Evolutionary conservation across 2,888 invertebrate species (phyloP).

Genomic region (Diabrotica balteata): DNA sequence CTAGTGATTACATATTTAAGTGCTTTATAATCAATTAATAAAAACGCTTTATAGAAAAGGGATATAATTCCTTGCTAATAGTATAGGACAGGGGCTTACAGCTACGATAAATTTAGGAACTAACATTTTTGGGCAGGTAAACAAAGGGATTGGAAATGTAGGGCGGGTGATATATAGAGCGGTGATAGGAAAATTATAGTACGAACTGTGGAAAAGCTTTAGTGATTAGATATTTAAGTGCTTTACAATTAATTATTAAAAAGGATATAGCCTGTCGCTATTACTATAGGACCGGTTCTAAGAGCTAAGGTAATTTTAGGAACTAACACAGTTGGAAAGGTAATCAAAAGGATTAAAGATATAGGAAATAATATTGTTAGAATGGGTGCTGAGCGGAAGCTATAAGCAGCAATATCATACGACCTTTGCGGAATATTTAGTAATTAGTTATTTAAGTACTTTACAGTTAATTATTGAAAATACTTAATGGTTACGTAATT

Average conservation of each 20-base stretch:
- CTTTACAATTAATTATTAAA: too few relatives aligned
- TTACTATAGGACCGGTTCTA: slow-evolving; percentile 42
- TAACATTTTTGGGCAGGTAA: slow-evolving; percentile 44
- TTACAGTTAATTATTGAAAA: neutral
- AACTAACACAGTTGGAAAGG: slow-evolving; percentile 42
- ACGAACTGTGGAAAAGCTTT: too few relatives aligned
- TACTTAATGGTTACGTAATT: too few relatives aligned
- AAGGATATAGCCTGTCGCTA: slow-evolving; percentile 33
- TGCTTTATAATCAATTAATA: neutral
- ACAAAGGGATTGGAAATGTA: slow-evolving; percentile 46
- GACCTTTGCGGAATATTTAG: slow-evolving; percentile 37
- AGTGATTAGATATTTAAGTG: too few relatives aligned
- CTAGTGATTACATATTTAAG: neutral
- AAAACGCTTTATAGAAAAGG: too few relatives aligned
- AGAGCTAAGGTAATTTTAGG: slow-evolving; percentile 52
- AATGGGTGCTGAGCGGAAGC: slow-evolving; percentile 55
- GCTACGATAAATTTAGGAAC: slow-evolving; percentile 52
- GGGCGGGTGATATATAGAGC: slow-evolving; percentile 47
- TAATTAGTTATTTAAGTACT: neutral
- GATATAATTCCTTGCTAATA: slow-evolving; percentile 25
- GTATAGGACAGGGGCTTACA: slow-evolving; percentile 44
- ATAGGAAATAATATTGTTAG: slow-evolving; percentile 51
- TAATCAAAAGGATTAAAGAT: slow-evolving; percentile 47
- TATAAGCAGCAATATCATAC: slow-evolving; percentile 44
- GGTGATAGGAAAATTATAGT: too few relatives aligned